Base-by-base conservation (phyloP, 2,888 invertebrate species). In the Ferdinandea cuprea region DNA sequence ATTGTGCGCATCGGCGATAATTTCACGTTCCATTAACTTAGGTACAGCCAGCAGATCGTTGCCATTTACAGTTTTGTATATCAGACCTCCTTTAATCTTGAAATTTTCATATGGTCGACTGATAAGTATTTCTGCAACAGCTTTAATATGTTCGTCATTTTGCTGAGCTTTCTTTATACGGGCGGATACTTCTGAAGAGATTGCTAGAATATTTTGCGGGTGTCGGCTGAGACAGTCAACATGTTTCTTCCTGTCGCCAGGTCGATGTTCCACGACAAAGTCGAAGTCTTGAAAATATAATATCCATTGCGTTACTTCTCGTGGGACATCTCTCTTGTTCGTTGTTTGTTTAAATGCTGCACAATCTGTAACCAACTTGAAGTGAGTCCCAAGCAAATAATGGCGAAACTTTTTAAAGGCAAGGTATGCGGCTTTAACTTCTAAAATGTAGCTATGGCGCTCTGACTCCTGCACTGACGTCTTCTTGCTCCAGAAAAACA, bases 231-330 rank as follows among this genome's bases (percentile, higher is more conserved):
- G 54, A 6, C 76, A 71, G 54, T 87, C 86, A 0, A 84, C 85
- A 35, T 86, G 86, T n/a, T 69, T 72, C 85, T 86, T 86, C 25
- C 65, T 65, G 21, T 46, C 68, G 0, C 85, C 85, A 5, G 85
- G n/a, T n/a, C 86, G 77, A 71, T 87, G 87, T 32, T 86, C 86
- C 40, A 74, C 83, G 9, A 32, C 58, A 54, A 80, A 86, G 35
- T 80, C 61, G 50, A 85, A 87, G 25, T 87, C 86, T 46, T 69
- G 81, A 15, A 87, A 68, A 35, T 86, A 58, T 61, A 85, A 37
- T 4, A 61, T 85, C 86, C 86, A 86, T 56, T 86, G 83, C 5
- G 86, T 78, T 4, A 87, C 85, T 68, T 85, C n/a, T n/a, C n/a
- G n/a, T n/a, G n/a, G n/a, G n/a, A n/a, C n/a, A n/a, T n/a, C n/a